These are phyloP conservation scores for Dendrolimus kikuchii DNA, from an alignment of 1,140 invertebrate species.

Conservation along the genomic window DNA sequence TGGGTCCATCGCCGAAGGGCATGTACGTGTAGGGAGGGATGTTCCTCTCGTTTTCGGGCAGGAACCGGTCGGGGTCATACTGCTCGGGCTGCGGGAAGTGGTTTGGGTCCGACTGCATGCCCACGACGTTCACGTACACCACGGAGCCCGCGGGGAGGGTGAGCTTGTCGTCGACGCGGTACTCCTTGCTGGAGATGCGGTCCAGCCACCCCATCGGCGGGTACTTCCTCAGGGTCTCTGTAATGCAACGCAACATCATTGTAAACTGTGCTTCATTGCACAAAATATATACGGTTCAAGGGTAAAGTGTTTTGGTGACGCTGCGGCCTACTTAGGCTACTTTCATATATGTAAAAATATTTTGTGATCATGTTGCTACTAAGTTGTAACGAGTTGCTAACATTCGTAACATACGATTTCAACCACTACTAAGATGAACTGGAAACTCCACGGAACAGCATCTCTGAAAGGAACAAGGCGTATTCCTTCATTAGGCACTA, in stretches of 20 bases:
- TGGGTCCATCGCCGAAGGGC: constrained; percentile 77
- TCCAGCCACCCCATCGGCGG: constrained; percentile 59
- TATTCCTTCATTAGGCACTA: too few relatives aligned
- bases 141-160: constrained; percentile 33
- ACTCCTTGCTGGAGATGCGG: constrained; percentile 44
- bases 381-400: too few relatives aligned
- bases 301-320: too few relatives aligned
- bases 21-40: constrained; percentile 53
- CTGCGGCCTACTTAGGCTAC: too few relatives aligned
- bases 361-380: too few relatives aligned
- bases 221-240: constrained; percentile 71
- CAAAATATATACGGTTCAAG: too few relatives aligned
- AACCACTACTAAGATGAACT: too few relatives aligned
- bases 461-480: too few relatives aligned
- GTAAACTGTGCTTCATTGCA: too few relatives aligned
- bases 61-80: constrained; percentile 72
- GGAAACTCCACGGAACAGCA: too few relatives aligned
- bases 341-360: too few relatives aligned
- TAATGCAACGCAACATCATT: constrained; percentile 4
- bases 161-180: constrained; percentile 44
- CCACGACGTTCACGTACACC: constrained; percentile 22
- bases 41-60: constrained; percentile 50
- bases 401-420: too few relatives aligned
- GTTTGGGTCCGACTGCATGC: constrained; percentile 62
- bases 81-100: constrained; percentile 66